Percentiles rank a stretch among this genome's conserved stretches.
phyloP scores from a whole-genome alignment of 2,888 invertebrate genomes.

The Leptothorax acervorum region DNA sequence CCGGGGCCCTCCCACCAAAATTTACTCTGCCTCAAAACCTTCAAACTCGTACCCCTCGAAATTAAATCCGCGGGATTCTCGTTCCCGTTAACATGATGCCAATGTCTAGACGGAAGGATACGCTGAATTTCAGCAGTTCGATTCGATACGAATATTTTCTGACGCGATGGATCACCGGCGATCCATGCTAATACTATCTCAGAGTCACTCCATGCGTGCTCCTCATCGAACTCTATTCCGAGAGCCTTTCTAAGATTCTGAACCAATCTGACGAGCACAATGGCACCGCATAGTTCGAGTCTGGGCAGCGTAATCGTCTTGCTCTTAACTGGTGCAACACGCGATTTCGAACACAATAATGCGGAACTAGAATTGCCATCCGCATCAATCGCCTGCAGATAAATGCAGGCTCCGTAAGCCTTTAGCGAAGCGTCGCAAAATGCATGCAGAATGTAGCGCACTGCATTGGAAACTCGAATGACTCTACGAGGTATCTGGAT shows the following conservation, averaged over 20 bases:
- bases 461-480: too few species aligned
- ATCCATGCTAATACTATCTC: background rate
- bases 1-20: too few species aligned
- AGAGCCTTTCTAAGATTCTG: fast-evolving
- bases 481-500: background rate
- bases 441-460: background rate
- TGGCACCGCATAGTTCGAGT: background rate
- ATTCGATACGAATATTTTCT: background rate
- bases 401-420: background rate
- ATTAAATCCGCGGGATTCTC: too few species aligned
- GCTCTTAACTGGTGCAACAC: background rate
- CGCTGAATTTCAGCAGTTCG: background rate
- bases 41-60: too few species aligned
- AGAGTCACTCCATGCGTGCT: background rate
- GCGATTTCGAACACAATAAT: background rate
- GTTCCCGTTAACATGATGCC: too few species aligned
- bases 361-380: background rate
- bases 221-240: background rate
- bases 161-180: background rate
- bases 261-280: background rate
- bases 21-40: too few species aligned
- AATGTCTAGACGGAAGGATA: too few species aligned
- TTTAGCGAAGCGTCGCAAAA: background rate
- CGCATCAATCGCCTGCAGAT: background rate
- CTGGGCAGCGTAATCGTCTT: background rate